phyloP scores from a whole-genome alignment of 2,888 invertebrate genomes.

The Drosophila quinaria region DNA sequence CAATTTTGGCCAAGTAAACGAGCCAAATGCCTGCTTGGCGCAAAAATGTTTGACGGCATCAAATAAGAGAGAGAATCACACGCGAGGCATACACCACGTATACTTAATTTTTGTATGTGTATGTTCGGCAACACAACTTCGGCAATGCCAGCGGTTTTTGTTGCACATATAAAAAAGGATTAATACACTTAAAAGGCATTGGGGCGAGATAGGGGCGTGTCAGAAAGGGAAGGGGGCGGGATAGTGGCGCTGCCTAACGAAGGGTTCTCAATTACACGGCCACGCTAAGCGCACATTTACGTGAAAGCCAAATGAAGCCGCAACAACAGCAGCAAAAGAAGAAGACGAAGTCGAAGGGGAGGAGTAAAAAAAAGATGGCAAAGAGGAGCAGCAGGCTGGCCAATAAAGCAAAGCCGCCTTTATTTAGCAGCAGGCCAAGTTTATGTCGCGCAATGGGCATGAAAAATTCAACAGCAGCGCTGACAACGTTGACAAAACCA shows the following conservation, averaged over 20 bases:
- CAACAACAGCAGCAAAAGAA: conserved; percentile 41
- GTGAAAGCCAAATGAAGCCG: conserved; percentile 79
- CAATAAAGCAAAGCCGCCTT: conserved; percentile 72
- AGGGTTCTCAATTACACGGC: conserved; percentile 67
- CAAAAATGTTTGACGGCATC: conserved; percentile 54
- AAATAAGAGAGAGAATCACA: conserved; percentile 63
- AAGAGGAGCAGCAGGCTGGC: conserved; percentile 46
- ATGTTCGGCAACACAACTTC: conserved; percentile 28
- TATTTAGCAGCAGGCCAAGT: conserved; percentile 72
- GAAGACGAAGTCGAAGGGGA: conserved; percentile 7
- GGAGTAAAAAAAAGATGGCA: conserved; percentile 1
- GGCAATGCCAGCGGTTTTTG: conserved; percentile 44
- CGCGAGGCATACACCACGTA: conserved; percentile 55
- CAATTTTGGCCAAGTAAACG: conserved; percentile 79
- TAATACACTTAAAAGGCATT: conserved; percentile 76
- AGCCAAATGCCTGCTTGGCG: conserved; percentile 31
- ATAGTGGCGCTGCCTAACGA: not conserved
- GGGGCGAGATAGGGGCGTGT: conserved; percentile 3
- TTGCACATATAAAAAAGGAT: conserved; percentile 78
- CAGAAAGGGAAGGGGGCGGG: conserved; percentile 9
- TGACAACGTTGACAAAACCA: conserved; percentile 61
- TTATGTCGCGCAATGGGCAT: conserved; percentile 75
- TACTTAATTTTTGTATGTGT: conserved; percentile 64
- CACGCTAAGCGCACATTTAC: conserved; percentile 80
- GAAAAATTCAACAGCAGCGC: conserved; percentile 74